These are phyloP conservation scores for Dufourea novaeangliae DNA, from an alignment of 1,140 invertebrate genomes.

Conservation along the genomic window DNA sequence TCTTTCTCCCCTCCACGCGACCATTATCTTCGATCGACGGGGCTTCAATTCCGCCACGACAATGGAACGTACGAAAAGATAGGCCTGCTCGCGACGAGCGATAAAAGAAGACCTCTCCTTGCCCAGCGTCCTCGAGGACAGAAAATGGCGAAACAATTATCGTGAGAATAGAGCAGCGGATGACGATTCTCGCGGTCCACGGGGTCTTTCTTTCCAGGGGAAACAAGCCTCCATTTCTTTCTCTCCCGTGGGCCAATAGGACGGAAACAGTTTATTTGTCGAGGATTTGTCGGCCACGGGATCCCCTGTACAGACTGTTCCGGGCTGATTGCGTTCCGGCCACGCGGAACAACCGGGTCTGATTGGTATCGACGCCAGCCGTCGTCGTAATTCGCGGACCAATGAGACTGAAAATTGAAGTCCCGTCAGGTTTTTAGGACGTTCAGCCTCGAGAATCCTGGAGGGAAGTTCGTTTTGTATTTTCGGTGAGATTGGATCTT, in stretches of 20 bases:
- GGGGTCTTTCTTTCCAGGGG: no score
- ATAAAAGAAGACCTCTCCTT: background rate
- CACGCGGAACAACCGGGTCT: constrained; percentile 29
- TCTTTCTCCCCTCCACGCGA: background rate
- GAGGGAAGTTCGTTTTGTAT: no score
- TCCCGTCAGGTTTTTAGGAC: no score
- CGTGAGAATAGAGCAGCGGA: background rate
- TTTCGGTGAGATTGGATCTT: no score
- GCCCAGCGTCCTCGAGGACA: no score
- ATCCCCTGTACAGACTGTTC: background rate
- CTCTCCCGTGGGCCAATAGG: background rate
- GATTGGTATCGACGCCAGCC: no score
- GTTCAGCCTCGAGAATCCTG: no score
- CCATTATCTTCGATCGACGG: constrained; percentile 24
- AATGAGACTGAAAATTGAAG: no score
- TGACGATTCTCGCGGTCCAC: no score
- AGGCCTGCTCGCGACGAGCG: background rate
- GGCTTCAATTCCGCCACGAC: constrained; percentile 13
- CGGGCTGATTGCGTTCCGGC: background rate
- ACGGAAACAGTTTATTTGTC: background rate
- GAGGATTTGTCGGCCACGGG: background rate
- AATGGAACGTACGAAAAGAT: background rate
- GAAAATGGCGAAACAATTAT: constrained; percentile 11
- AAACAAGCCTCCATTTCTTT: background rate
- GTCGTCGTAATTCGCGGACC: no score